Evolutionary conservation across 2,888 invertebrate species (phyloP).

Genomic region (Cacoxenus indagator): DNA sequence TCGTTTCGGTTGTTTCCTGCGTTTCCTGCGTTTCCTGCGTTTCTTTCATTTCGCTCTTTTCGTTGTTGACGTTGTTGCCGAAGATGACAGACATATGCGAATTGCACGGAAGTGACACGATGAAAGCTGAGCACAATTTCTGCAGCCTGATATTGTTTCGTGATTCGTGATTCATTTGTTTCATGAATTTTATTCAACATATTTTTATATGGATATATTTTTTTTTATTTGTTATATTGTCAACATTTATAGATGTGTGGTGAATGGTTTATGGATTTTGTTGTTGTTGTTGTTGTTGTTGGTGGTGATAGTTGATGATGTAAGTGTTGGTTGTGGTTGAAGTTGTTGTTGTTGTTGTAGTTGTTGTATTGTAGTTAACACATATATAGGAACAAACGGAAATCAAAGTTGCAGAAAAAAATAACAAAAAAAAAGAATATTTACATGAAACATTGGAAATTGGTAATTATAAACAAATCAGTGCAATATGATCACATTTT

Average conservation of each 20-base stretch:
- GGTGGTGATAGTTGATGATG: conserved; percentile 32
- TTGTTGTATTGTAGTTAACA: conserved; percentile 38
- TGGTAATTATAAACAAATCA: conserved; percentile 38
- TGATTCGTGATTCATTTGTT: conserved; percentile 12
- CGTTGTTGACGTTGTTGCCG: conserved; percentile 42
- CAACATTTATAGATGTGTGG: conserved; percentile 15
- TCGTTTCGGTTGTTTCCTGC: no score
- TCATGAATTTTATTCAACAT: conserved; percentile 14
- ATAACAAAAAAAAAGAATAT: conserved; percentile 13
- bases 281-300: conserved; percentile 35
- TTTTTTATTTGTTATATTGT: conserved; percentile 13
- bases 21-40: no score
- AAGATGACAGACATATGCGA: conserved; percentile 69
- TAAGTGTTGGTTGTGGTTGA: conserved; percentile 40
- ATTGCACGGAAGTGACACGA: conserved; percentile 79
- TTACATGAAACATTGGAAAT: conserved; percentile 12
- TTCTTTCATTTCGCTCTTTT: no score
- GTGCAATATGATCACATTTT: conserved; percentile 11
- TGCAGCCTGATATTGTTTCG: conserved; percentile 73
- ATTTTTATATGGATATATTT: conserved; percentile 4
- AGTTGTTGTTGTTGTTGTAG: conserved; percentile 39
- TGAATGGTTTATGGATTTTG: conserved; percentile 25
- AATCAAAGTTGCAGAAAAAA: conserved; percentile 10
- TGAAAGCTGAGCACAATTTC: conserved; percentile 79
- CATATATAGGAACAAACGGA: not conserved